Evolutionary conservation across 37 sponge, comb jelly and placozoan species (phyloP).

Genomic region (Haliclona indistincta): DNA sequence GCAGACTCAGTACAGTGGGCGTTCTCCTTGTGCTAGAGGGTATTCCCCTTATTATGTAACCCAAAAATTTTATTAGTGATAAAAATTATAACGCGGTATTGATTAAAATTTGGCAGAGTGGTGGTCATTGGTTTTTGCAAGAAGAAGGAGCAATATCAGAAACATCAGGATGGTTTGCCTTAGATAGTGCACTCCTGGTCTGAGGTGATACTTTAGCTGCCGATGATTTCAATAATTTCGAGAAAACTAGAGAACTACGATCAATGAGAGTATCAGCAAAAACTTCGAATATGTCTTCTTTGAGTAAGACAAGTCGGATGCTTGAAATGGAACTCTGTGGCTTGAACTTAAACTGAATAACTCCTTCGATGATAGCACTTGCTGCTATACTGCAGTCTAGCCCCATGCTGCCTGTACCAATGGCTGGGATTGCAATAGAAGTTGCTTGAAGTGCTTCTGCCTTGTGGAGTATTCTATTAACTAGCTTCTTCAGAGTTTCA

Average conservation of each 20-base stretch:
- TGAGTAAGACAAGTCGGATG: not conserved
- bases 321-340: not conserved
- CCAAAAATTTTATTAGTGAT: no score
- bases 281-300: not conserved
- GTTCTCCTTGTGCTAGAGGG: no score
- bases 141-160: no score
- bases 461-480: slow-evolving; percentile 12
- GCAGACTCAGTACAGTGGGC: no score
- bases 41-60: no score
- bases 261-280: slow-evolving; percentile 1
- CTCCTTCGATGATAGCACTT: not conserved
- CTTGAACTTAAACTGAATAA: not conserved
- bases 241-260: not conserved
- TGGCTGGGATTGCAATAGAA: slow-evolving; percentile 73
- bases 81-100: no score
- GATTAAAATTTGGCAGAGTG: no score
- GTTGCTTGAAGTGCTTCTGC: slow-evolving; percentile 19
- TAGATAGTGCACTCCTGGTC: no score
- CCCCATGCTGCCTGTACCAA: slow-evolving; percentile 60
- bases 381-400: not conserved
- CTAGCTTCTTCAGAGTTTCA: slow-evolving; percentile 6
- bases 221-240: no score
- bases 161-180: no score
- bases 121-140: no score
- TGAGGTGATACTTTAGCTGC: no score